Base-by-base conservation (phyloP, 2,888 invertebrate genomes). In the Agapostemon virescens region DNA sequence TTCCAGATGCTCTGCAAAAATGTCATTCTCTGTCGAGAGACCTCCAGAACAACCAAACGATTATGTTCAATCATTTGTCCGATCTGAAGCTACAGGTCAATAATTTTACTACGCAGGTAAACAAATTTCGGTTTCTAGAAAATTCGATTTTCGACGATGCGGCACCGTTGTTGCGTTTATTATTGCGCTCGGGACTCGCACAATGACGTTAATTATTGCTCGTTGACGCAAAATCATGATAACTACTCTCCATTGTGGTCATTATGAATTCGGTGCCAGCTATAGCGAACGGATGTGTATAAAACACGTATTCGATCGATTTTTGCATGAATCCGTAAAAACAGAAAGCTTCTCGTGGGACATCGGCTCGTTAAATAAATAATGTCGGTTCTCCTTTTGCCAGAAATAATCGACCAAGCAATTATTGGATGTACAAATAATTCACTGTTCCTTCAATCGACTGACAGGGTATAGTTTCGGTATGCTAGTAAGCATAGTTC, bases 1-100 rank as follows among this genome's bases (percentile, higher is more conserved):
- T 96, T 85, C 95, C 95, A 70, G 96, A 96, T 90, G 95, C 95
- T 2, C 91, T 96, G 70, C 96, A 96, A 92, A 94, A 95, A 89
- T 96, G 95, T 91, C 96, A 96, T 90, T 95, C 96, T 17, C 94
- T 95, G 11, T 95, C 96, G 15, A 95, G 95, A 89, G 95, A 95
- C 86, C 93, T 96, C 63, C 94, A 95, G 81, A 95, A 95, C 83
- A 96, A 96, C 91, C 95, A 96, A 86, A 95, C 94, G 40, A 93
- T 93, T 71, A 93, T 96, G 71, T 94, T 94, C 85, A 91, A 91
- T 69, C 94, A 95, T 86, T 92, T 96, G 30, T 93, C 93, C 1
- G 94, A 94, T 81, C 91, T 96, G 49, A 95, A 95, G 81, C 90
- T 93, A 69, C 94, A 94, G 58, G 93, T 96, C 72, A 93, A 93